Evolutionary conservation across 2,113 vertebrate genomes (phyloP), one percentile per base, ranked within the genome.

Genomic region (Peromyscus leucopus): DNA sequence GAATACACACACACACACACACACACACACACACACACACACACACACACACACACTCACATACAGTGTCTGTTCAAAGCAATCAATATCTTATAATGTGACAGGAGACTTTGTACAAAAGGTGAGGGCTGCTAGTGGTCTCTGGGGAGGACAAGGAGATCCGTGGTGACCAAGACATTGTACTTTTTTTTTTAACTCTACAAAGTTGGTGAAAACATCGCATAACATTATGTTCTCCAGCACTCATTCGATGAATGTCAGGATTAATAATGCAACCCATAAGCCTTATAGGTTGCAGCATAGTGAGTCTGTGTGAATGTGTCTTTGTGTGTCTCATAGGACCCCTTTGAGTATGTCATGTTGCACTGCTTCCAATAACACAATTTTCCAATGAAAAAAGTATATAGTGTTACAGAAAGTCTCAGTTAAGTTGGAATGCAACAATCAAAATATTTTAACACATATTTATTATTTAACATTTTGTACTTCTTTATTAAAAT

Each of bases 371-470:
- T 83, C 55, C 59, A 87, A 86, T 33, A 90, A 75, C 24, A 48
- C 8, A 61, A 61, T 48, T 65, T 82, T 90, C 55, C 48, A 59
- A 46, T 57, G 57, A 72, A 92, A 91, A 42, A 69, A 33, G 13
- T 17, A 63, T 42, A n/a, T 4, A 74, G 1, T 36, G 39, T 83
- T 65, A 83, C 17, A 79, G 15, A 89, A 55, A 83, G 55, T 42
- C 86, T 4, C 95, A 91, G 61, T 78, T 84, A 93, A 33, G 31
- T 16, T 84, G 7, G 85, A 79, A 82, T 86, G 72, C 0, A 95
- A 26, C 61, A 33, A 79, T 91, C 39, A 93, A 90, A 92, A 93
- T 78, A 94, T 65, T 79, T 93, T 78, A 90, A 69, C 93, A 93
- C 0, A 59, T 84, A 57, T 75, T 79, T 61, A 26, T 75, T 15